Percentiles rank a stretch among this genome's conserved stretches.
Evolutionary conservation across 2,113 vertebrate species (phyloP).

Genomic region (Hymenochirus boettgeri): DNA sequence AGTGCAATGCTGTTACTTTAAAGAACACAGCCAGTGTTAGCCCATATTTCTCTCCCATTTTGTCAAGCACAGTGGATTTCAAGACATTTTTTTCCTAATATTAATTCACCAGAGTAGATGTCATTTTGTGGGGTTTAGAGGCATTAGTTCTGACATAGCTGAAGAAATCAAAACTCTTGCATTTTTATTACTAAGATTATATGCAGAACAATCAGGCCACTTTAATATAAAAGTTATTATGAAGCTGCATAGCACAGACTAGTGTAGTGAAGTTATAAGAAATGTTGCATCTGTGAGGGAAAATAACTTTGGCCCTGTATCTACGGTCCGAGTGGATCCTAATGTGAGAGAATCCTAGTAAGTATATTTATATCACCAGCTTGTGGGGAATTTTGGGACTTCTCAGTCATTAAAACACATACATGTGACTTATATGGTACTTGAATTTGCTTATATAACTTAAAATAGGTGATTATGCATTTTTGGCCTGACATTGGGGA

Average conservation of each 20-base stretch:
- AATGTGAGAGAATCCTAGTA: no score
- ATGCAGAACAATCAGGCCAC: not conserved
- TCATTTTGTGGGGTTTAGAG: constrained; percentile 2
- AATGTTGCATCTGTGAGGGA: no score
- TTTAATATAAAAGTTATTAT: not conserved
- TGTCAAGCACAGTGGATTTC: not conserved
- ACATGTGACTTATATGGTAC: no score
- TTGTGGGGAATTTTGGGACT: no score
- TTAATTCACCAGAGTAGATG: not conserved
- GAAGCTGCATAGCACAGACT: not conserved
- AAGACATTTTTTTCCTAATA: not conserved
- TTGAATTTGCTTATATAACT: no score
- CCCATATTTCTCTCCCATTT: not conserved
- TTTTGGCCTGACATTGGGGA: no score
- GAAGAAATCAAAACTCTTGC: constrained; percentile 6
- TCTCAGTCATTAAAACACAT: no score
- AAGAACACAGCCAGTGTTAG: not conserved
- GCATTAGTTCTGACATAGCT: constrained; percentile 11
- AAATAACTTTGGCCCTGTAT: no score
- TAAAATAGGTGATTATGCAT: no score
- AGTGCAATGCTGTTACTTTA: not conserved
- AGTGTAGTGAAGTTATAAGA: not conserved
- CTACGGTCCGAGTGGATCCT: no score
- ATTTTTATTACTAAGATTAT: constrained; percentile 14
- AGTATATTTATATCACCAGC: no score